Conservation (phyloP, 2,113 vertebrate species). For the Mobula hypostoma region DNA sequence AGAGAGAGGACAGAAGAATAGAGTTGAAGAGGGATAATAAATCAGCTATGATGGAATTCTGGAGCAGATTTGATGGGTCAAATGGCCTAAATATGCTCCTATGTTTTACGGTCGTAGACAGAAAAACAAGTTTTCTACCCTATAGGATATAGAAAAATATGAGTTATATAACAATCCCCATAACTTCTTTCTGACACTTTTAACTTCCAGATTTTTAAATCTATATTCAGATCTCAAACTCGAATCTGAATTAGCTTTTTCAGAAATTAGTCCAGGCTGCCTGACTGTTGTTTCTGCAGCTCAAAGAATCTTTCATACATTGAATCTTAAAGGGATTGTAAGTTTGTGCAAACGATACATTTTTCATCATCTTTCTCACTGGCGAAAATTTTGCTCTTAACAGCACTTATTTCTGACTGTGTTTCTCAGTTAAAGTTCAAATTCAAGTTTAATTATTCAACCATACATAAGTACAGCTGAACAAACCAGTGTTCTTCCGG, state of each 20-base stretch:
- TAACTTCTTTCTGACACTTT: not conserved
- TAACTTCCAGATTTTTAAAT: not conserved
- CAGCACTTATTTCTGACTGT: not conserved
- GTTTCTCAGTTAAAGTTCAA: not conserved
- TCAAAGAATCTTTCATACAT: not conserved
- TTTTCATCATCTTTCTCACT: too few relatives aligned
- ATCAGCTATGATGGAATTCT: too few relatives aligned
- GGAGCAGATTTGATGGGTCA: too few relatives aligned
- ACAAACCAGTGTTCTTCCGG: too few relatives aligned
- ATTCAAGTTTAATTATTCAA: too few relatives aligned
- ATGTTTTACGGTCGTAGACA: too few relatives aligned
- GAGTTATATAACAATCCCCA: not conserved
- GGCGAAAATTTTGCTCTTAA: not conserved
- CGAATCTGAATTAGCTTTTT: not conserved
- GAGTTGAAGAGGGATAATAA: too few relatives aligned
- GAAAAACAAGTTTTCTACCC: too few relatives aligned
- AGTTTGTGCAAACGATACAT: not conserved
- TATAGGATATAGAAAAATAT: not conserved
- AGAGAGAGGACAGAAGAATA: too few relatives aligned
- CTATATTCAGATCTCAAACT: not conserved
- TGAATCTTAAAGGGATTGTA: not conserved
- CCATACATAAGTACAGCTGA: too few relatives aligned
- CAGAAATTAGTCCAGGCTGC: not conserved
- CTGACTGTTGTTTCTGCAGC: not conserved
- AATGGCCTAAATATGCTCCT: too few relatives aligned